Percentiles rank a stretch among this genome's conserved stretches.
phyloP scores from a whole-genome alignment of 2,888 invertebrate genomes.

The Chelonus formosanus region DNA sequence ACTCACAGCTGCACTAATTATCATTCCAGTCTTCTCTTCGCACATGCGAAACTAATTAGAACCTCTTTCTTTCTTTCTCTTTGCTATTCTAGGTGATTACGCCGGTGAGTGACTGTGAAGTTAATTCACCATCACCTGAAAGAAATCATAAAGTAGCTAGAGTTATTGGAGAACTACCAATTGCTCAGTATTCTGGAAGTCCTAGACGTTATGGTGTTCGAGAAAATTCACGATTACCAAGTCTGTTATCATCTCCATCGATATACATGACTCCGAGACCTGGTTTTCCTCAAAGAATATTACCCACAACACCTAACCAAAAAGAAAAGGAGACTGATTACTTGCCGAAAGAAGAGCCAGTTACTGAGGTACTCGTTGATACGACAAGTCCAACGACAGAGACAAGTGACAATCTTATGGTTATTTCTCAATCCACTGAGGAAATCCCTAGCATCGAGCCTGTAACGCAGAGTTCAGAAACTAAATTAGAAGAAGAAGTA shows the following conservation, averaged over 20 bases:
- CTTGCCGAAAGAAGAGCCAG: conserved; percentile 34
- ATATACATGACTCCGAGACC: conserved; percentile 80
- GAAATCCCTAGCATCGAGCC: conserved; percentile 34
- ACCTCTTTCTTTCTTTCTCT: conserved; percentile 29
- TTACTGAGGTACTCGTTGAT: conserved; percentile 41
- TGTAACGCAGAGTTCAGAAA: conserved; percentile 31
- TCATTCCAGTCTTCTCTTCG: background rate
- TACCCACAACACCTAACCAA: conserved; percentile 63
- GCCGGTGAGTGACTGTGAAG: conserved; percentile 60
- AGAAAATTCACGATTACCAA: conserved; percentile 69
- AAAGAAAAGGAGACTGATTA: conserved; percentile 49
- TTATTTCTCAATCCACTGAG: conserved; percentile 30
- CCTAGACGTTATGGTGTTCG: conserved; percentile 81
- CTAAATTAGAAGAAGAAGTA: conserved; percentile 39
- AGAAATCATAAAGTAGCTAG: conserved; percentile 68
- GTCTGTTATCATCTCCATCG: conserved; percentile 72
- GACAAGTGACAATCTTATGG: conserved; percentile 37
- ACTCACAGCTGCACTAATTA: conserved; percentile 8
- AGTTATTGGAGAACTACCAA: conserved; percentile 86
- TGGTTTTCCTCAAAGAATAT: conserved; percentile 82
- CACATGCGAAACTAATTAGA: conserved; percentile 45
- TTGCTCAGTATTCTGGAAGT: conserved; percentile 92
- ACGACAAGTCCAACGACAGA: conserved; percentile 36
- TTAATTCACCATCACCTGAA: conserved; percentile 58
- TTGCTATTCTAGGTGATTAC: conserved; percentile 52